Evolutionary conservation across 2,888 invertebrate genomes (phyloP), one percentile per base, ranked within the genome.

Genomic region (Meta bourneti): DNA sequence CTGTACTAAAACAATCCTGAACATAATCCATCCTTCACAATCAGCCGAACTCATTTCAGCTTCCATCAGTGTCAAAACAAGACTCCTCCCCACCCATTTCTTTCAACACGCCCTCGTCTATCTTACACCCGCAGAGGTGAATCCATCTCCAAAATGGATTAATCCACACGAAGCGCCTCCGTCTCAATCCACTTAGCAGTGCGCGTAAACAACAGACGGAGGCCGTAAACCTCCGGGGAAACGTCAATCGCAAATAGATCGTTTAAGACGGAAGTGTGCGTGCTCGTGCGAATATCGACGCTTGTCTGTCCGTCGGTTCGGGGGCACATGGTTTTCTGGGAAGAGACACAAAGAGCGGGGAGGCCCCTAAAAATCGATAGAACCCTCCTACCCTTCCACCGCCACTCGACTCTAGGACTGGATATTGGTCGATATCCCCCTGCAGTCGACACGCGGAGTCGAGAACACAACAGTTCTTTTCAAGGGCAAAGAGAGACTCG

Each of bases 361-460:
- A 61, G 13, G 6, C 61, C 5, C 11, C 61, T 16, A 61, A 91
- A 91, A 86, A 91, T 91, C 91, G 70, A 91, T 90, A 81, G 20
- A 69, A 48, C 79, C 61, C 89, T 72, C 79, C 49, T 54, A 34
- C 61, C 9, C n/a, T 7, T 71, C 54, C 61, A 19, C 69, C 13
- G 16, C 6, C 69, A 49, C 19, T 20, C 48, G 8, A 48, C 61
- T 49, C 78, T 9, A n/a, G 49, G 61, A 74, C 11, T 16, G 34
- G 34, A 34, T 16, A 11, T 61, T 74, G 90, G 85, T 90, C 90
- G 90, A 90, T 90, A 90, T 80, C 72, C 86, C 11, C 0, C 61
- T 77, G 91, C 86, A 86, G 91, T 87, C 81, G 82, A 75, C 54
- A 84, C 61, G 74, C 20, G 70, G 82, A 49, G 16, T 49, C 16